Base-by-base conservation (phyloP, 2,888 invertebrate genomes). In the Malacosoma neustria region DNA sequence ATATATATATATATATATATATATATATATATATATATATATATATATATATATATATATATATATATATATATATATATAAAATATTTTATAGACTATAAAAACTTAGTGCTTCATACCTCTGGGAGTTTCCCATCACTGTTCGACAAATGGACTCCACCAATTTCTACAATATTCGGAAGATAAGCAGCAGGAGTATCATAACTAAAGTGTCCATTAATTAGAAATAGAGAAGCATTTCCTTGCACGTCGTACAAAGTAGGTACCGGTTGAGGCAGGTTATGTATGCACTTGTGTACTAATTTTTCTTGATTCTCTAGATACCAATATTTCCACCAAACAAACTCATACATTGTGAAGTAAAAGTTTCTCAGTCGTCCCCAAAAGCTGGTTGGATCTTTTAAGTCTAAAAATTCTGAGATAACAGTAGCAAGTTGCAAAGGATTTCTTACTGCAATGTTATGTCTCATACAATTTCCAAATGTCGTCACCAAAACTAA, bases 101-200 rank as follows among this genome's bases (percentile, higher is more conserved):
- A 38, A 38, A 34, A 38, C 14, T 31, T 33, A 9, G 14, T 3
- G 36, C 11, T 30, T 52, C 57, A 51, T 51, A 81, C 82, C 49
- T 61, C 37, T 4, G 84, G 74, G n/a, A 86, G 59, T 35, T 61
- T 49, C 1, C 45, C 49, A 30, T 66, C 60, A 42, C 62, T 73
- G 30, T 65, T 58, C 11, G 64, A 66, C 3, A 87, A 57, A 61
- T 90, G 89, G 34, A 82, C 56, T 14, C 89, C 89, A 11, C 89
- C 89, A 34, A 90, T 75, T 51, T 89, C 88, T 1, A 89, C 66
- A 40, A 88, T 70, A 51, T 87, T 88, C 0, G 89, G 89, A 2
- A 87, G 68, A 13, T 82, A 70, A 0, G 89, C 88, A 4, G 69
- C 59, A 1, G 87, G 71, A 4, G 63, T 45, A 34, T 82, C 80